Percentiles rank a stretch among this genome's conserved stretches.
Evolutionary conservation across 2,888 invertebrate genomes (phyloP).

Genomic region (Dicyrtomina minuta): DNA sequence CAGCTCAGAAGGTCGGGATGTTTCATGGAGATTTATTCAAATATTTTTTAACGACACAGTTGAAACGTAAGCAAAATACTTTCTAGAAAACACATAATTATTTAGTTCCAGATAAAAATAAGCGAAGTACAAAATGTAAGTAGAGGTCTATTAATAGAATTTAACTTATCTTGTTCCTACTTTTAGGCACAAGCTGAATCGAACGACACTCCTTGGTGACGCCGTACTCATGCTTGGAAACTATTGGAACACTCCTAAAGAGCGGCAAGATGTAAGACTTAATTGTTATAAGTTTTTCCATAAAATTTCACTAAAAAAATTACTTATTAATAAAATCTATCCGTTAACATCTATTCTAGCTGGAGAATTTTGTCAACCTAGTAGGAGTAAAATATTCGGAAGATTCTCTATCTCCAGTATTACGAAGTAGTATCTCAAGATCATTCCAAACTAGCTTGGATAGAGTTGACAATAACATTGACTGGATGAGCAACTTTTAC

Average conservation of each 20-base stretch:
- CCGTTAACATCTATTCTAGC: slow-evolving; percentile 15
- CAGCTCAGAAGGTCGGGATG: slow-evolving; percentile 9
- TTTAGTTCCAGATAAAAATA: neutral
- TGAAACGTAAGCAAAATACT: slow-evolving; percentile 6
- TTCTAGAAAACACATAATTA: neutral
- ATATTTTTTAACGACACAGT: slow-evolving; percentile 8
- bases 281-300: neutral
- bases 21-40: slow-evolving; percentile 22
- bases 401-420: neutral
- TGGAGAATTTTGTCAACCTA: slow-evolving; percentile 18
- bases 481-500: slow-evolving; percentile 25
- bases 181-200: slow-evolving; percentile 20
- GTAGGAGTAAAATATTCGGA: neutral
- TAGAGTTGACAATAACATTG: slow-evolving; percentile 24
- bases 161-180: neutral
- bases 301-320: neutral
- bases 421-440: slow-evolving; percentile 3
- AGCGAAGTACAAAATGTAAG: too few relatives aligned
- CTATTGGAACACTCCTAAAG: slow-evolving; percentile 20
- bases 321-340: neutral
- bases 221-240: slow-evolving; percentile 5
- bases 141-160: too few relatives aligned
- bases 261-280: slow-evolving; percentile 9
- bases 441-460: slow-evolving; percentile 26
- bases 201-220: slow-evolving; percentile 8